Base-by-base conservation (phyloP, 2,888 invertebrate genomes). In the Axea sp. region DNA sequence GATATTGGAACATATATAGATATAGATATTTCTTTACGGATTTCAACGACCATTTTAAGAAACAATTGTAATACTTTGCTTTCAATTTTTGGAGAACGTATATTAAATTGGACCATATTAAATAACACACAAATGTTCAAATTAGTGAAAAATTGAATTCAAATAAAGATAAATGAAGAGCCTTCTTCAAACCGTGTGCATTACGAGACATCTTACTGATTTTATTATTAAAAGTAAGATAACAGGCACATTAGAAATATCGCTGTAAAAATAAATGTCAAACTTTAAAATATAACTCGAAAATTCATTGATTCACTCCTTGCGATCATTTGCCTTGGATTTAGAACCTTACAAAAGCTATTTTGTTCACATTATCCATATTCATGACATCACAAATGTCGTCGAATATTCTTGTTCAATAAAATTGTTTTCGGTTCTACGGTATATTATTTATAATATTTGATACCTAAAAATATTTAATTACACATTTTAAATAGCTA, bases 321-420 rank as follows among this genome's bases (percentile, higher is more conserved):
- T 51, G 9, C 15, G 47, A 31, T 47, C 45, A 55, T 55, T 47
- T 39, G 47, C 65, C 55, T 65, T 65, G 65, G 22, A 7, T 33
- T 35, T 51, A 22, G 28, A 31, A n/a, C 37, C 11, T 35, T 31
- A 17, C 19, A 65, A 55, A 55, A 55, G 55, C 39, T 55, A 65
- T 65, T 65, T 65, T 47, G 28, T 17, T 7, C 17, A 8, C n/a
- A 11, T 7, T 41, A 65, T 65, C 55, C 65, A 65, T 65, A 65
- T 65, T 65, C 65, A 65, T 65, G 55, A 47, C 14, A 55, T 55
- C 30, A 55, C 15, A 47, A 28, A 45, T 47, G 55, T 55, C n/a
- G n/a, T n/a, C n/a, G n/a, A n/a, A n/a, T n/a, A 35, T 15, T 35
- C 15, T 35, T 35, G n/a, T 30, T 6, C 37, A 22, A 47, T 39